These are phyloP conservation scores for Fabriciana adippe DNA, from an alignment of 2,888 invertebrate genomes.

Conservation along the genomic window DNA sequence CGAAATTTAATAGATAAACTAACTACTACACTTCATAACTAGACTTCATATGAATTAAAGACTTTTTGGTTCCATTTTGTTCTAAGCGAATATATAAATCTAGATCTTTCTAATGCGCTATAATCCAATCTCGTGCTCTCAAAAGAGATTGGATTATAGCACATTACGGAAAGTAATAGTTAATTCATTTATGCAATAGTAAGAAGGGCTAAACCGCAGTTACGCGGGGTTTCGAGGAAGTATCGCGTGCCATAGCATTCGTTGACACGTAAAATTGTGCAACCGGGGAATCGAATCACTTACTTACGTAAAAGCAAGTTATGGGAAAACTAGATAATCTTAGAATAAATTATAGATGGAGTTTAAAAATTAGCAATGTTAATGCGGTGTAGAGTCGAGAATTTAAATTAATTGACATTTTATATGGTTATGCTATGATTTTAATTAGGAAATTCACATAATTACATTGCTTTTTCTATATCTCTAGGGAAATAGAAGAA, in stretches of 20 bases:
- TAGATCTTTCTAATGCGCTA: too few relatives aligned
- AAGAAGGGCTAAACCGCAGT: constrained; percentile 31
- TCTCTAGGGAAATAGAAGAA: too few relatives aligned
- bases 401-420: background rate
- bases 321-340: constrained; percentile 7
- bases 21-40: too few relatives aligned
- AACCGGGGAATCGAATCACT: constrained; percentile 27
- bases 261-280: constrained; percentile 31
- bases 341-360: constrained; percentile 2
- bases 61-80: background rate
- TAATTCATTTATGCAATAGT: constrained; percentile 23
- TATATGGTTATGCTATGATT: background rate
- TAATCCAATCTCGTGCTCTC: background rate
- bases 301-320: constrained; percentile 20
- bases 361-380: constrained; percentile 4
- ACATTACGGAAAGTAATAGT: background rate
- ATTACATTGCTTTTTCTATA: too few relatives aligned
- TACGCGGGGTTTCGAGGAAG: constrained; percentile 26
- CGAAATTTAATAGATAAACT: background rate
- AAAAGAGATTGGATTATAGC: background rate
- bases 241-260: constrained; percentile 27
- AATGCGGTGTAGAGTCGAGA: background rate
- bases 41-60: background rate
- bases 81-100: background rate
- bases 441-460: background rate